Percentiles rank a stretch among this genome's conserved stretches.
Evolutionary conservation across 2,113 vertebrate species (phyloP).

Genomic region (Rafetus swinhoei): DNA sequence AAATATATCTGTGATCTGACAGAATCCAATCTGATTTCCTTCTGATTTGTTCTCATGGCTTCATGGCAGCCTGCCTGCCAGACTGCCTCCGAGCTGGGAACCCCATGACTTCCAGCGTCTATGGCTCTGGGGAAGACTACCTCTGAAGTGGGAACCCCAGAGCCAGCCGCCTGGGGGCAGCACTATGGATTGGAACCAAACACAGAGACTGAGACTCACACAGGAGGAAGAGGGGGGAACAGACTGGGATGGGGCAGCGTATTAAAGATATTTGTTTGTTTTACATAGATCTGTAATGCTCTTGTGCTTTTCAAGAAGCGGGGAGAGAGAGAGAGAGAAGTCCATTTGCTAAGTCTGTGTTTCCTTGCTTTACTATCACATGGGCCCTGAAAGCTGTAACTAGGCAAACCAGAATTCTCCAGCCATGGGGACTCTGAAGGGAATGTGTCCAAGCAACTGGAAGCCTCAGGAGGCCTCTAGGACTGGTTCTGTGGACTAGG

Average conservation of each 20-base stretch:
- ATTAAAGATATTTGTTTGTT: not conserved
- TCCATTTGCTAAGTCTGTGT: too few species aligned
- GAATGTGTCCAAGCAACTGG: not conserved
- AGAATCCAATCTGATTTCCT: not conserved
- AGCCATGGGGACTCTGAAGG: not conserved
- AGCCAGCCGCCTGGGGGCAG: not conserved
- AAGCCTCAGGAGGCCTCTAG: not conserved
- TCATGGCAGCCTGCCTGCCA: not conserved
- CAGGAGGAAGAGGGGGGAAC: too few species aligned
- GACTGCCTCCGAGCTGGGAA: not conserved
- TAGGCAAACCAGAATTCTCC: not conserved
- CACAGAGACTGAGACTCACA: too few species aligned
- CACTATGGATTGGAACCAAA: not conserved
- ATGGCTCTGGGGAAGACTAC: not conserved
- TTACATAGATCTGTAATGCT: not conserved
- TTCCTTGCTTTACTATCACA: too few species aligned
- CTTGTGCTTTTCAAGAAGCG: not conserved
- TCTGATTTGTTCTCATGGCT: not conserved
- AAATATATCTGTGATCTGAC: rapidly evolving
- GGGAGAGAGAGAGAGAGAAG: too few species aligned
- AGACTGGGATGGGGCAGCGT: too few species aligned
- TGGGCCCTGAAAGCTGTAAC: not conserved
- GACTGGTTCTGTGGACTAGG: not conserved
- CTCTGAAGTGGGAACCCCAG: not conserved
- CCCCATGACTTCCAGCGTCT: not conserved